Evolutionary conservation across 2,888 invertebrate species (phyloP).

Genomic region (Iphiclides podalirius): DNA sequence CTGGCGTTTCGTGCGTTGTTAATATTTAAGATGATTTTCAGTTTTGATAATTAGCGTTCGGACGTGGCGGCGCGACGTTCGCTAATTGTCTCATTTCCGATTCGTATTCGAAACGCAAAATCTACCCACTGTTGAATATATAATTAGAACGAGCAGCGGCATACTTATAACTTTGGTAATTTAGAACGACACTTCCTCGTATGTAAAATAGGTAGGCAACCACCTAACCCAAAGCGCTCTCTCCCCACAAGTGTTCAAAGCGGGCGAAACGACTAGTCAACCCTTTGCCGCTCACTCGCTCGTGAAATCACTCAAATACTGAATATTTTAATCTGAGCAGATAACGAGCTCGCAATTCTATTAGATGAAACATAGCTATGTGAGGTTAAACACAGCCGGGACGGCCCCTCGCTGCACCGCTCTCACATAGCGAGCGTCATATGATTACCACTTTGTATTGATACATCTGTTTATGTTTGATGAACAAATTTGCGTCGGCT

Average conservation of each 20-base stretch:
- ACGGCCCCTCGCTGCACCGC: conserved; percentile 43
- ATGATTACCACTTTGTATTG: conserved; percentile 4
- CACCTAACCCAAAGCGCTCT: conserved; percentile 44
- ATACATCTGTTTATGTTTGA: conserved; percentile 17
- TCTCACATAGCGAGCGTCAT: conserved; percentile 1
- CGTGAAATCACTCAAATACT: conserved; percentile 81
- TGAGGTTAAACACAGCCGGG: conserved; percentile 65
- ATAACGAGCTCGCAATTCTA: conserved; percentile 80
- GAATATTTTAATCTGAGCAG: conserved; percentile 81
- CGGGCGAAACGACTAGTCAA: conserved; percentile 76
- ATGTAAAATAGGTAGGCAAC: conserved; percentile 59
- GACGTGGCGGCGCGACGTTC: conserved; percentile 30
- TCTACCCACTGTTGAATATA: conserved; percentile 22
- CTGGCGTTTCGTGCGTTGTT: conserved; percentile 46
- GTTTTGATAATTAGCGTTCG: conserved; percentile 44
- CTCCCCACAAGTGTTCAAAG: conserved; percentile 77
- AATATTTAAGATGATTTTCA: conserved; percentile 44
- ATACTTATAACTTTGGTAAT: conserved; percentile 45
- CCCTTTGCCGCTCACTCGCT: conserved; percentile 79
- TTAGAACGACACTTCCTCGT: conserved; percentile 51
- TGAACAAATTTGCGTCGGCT: neutral
- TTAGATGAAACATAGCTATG: conserved; percentile 77
- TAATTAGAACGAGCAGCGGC: conserved; percentile 31
- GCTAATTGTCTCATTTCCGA: conserved; percentile 22
- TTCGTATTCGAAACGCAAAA: conserved; percentile 16